Evolutionary conservation across 2,797 vertebrate species (phyloP), one percentile per base, ranked within the genome.

Genomic region (Myotis daubentonii): DNA sequence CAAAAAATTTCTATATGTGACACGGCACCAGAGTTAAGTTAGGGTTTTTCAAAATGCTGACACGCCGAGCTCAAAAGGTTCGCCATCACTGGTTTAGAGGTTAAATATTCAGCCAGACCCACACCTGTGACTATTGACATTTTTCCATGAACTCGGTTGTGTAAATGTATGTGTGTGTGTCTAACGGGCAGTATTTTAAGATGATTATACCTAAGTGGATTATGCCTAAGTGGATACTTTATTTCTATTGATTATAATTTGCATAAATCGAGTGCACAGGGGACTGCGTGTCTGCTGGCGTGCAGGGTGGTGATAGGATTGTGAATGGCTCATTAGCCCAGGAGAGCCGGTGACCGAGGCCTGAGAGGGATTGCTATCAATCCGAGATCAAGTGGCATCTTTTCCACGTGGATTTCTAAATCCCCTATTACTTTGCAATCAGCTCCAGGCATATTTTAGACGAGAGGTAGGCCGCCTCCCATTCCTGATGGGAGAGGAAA

Each of bases 401-500:
- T 74, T 53, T 28, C 53, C 36, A 7, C 8, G 28, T 8, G 41
- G 41, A 44, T 84, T 83, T 91, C 33, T 57, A 36, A 93, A 53
- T 36, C 60, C 76, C 91, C 28, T 11, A 6, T 78, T 76, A 66
- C 53, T 68, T 74, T 81, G 88, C 95, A 83, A 82, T 53, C 33
- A 38, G 33, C 51, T 71, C 20, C 16, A 2, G 47, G 68, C n/a
- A 12, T 78, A 83, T 93, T 96, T 94, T 95, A 86, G 94, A 94
- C 66, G 83, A 51, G 90, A 55, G n/a, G 88, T 89, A 44, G 49
- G 19, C 17, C 72, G 55, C 44, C 81, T 89, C 91, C 87, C 88
- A 85, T 55, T 95, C 36, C 71, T 94, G 93, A 87, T 95, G 95
- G 97, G 89, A 94, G 79, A 93, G 78, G 91, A 94, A 97, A 96